Evolutionary conservation across 2,113 vertebrate species (phyloP).

Genomic region (Lethenteron camtschaticum): DNA sequence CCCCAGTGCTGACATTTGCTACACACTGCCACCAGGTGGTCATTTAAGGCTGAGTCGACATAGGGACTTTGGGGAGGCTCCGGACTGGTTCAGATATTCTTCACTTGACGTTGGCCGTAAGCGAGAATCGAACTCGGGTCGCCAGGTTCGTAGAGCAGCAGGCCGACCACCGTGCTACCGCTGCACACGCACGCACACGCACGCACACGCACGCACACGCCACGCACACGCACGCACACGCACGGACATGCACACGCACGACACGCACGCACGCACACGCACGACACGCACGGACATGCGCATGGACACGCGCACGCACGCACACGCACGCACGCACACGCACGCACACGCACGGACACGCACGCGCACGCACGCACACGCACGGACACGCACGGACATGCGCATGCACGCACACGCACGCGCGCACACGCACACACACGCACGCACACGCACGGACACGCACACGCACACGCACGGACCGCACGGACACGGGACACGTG

Average conservation of each 20-base stretch:
- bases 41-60: too few species aligned
- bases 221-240: neutral
- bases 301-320: too few species aligned
- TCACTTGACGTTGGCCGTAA: too few species aligned
- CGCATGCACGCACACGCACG: neutral
- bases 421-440: neutral
- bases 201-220: neutral
- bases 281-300: neutral
- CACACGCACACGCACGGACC: neutral
- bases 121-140: too few species aligned
- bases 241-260: neutral
- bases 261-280: neutral
- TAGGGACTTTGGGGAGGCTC: too few species aligned
- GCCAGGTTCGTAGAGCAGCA: too few species aligned
- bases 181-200: neutral
- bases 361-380: neutral
- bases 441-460: neutral
- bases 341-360: neutral
- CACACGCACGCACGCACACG: neutral
- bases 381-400: neutral
- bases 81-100: too few species aligned
- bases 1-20: too few species aligned
- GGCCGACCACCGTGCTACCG: too few species aligned
- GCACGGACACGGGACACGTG: too few species aligned
- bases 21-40: too few species aligned